Conservation (phyloP, 2,113 vertebrate genomes). For the Prolemur simus region DNA sequence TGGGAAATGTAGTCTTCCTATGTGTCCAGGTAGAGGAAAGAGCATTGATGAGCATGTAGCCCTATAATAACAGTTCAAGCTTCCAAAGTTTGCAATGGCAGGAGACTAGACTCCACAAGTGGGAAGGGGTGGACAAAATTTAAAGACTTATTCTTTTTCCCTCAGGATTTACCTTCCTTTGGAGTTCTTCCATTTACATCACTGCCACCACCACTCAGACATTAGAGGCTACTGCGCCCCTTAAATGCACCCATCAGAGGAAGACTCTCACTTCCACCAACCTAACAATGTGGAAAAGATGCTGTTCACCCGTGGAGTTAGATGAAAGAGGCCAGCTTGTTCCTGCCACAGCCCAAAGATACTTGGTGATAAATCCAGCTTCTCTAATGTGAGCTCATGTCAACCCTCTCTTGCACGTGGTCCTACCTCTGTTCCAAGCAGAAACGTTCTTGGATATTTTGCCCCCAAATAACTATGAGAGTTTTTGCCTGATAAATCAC, state of each 20-base stretch:
- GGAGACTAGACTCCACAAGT: not conserved
- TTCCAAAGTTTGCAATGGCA: not conserved
- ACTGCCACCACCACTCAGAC: not conserved
- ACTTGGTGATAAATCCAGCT: not conserved
- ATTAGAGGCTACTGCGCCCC: not conserved
- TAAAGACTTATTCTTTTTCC: not conserved
- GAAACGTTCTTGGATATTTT: not conserved
- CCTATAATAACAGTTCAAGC: not conserved
- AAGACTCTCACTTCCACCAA: not conserved
- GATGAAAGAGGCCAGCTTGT: not conserved
- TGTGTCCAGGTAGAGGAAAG: not conserved
- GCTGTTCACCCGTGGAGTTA: not conserved
- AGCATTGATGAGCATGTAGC: not conserved
- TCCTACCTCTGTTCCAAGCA: not conserved
- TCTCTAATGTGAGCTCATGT: not conserved
- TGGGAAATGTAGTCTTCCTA: not conserved
- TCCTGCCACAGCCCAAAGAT: not conserved
- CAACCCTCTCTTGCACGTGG: not conserved
- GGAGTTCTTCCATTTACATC: not conserved
- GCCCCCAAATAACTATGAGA: not conserved
- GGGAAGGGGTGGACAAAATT: not conserved
- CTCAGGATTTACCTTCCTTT: not conserved
- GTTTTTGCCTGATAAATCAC: not conserved
- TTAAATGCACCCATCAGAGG: not conserved
- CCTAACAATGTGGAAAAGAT: not conserved